A percentile compares a stretch with the other conserved stretches of the same genome.
Conservation (phyloP, 1,140 invertebrate species). For the Pissodes strobi region DNA sequence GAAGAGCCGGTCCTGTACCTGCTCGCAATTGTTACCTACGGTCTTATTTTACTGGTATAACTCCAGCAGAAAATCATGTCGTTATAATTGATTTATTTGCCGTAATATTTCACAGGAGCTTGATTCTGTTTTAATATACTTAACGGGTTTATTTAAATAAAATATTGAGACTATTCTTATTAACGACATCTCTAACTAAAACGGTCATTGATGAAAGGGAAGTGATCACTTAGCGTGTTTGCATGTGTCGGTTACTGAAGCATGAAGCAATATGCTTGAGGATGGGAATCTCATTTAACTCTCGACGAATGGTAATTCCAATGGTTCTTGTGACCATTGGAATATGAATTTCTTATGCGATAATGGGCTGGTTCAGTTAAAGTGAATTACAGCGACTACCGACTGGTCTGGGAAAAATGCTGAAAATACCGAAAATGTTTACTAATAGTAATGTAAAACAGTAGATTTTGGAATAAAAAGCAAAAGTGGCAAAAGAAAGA, state of each 20-base stretch:
- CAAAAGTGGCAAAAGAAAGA: too few species aligned
- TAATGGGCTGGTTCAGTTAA: slow-evolving; percentile 11
- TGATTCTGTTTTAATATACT: slow-evolving; percentile 23
- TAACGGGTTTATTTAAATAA: slow-evolving; percentile 1
- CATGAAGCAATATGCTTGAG: slow-evolving; percentile 16
- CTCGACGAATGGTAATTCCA: slow-evolving; percentile 22
- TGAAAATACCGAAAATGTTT: too few species aligned
- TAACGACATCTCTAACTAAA: slow-evolving; percentile 15
- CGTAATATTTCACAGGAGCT: slow-evolving; percentile 18
- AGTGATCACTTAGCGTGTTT: slow-evolving; percentile 23
- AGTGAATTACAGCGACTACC: slow-evolving; percentile 21
- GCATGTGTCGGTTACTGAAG: slow-evolving; percentile 21
- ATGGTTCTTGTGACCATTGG: slow-evolving; percentile 22
- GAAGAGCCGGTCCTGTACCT: too few species aligned
- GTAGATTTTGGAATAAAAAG: too few species aligned
- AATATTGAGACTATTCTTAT: slow-evolving; percentile 12
- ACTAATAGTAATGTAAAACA: too few species aligned
- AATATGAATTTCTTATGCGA: background rate
- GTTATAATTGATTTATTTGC: slow-evolving; percentile 25
- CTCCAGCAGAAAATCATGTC: background rate
- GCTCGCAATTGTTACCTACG: too few species aligned
- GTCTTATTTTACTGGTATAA: slow-evolving; percentile 40
- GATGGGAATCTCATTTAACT: slow-evolving; percentile 23
- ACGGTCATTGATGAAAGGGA: slow-evolving; percentile 26
- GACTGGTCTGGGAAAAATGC: slow-evolving; percentile 19